These are phyloP conservation scores for Drosophila yakuba DNA, from an alignment of 1,140 invertebrate species.

Conservation along the genomic window DNA sequence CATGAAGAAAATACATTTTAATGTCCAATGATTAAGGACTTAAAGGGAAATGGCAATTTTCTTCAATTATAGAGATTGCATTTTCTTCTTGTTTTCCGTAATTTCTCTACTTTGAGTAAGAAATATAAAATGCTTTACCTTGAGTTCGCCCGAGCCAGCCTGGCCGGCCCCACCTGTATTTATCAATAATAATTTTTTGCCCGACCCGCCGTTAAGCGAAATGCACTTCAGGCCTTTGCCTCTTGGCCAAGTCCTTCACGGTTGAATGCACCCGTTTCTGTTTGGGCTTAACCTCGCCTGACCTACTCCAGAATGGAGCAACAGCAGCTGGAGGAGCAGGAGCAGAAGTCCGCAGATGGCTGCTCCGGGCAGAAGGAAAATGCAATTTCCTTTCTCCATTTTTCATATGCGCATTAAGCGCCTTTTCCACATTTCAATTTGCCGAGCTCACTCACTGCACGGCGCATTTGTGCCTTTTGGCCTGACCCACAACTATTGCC, in stretches of 20 bases:
- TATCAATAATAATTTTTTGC: conserved; percentile 38
- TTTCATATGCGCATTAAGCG: conserved; percentile 80
- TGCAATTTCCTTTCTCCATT: conserved; percentile 78
- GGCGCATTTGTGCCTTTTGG: conserved; percentile 48
- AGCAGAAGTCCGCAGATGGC: conserved; percentile 36
- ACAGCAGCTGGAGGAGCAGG: conserved; percentile 4
- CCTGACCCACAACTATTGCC: conserved; percentile 17
- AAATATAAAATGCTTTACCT: conserved; percentile 21
- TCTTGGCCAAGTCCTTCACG: conserved; percentile 44
- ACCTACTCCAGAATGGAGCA: conserved; percentile 32
- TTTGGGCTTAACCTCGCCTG: conserved; percentile 64
- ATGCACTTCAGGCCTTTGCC: conserved; percentile 36
- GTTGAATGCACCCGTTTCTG: conserved; percentile 77
- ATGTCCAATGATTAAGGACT: too few relatives aligned
- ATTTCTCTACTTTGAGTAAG: neutral
- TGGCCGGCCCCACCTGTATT: conserved; percentile 18
- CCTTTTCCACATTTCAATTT: conserved; percentile 81
- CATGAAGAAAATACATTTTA: too few relatives aligned
- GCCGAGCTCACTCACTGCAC: conserved; percentile 26
- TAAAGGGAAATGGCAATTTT: neutral
- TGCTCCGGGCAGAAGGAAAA: conserved; percentile 56
- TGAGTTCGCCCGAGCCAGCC: neutral
- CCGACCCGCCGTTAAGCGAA: conserved; percentile 30
- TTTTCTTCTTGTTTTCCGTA: neutral
- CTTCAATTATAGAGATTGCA: neutral